A percentile compares a stretch with the other conserved stretches of the same genome.
phyloP scores from a whole-genome alignment of 1,140 invertebrate genomes.

The Aphaenogaster ashmeadi region DNA sequence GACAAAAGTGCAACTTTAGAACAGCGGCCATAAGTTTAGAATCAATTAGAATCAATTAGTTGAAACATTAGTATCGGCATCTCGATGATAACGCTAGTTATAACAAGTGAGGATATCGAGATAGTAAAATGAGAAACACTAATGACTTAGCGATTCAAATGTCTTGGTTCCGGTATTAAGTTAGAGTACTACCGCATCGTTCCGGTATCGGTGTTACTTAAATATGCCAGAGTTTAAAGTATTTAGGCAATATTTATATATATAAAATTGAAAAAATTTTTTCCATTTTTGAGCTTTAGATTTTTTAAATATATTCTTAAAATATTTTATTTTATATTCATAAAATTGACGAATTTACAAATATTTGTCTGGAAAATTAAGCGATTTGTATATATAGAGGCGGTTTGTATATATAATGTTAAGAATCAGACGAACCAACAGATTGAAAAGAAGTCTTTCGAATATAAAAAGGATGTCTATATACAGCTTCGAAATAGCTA shows the following conservation, averaged over 20 bases:
- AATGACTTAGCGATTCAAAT: background rate
- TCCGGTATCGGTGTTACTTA: background rate
- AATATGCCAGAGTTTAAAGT: background rate
- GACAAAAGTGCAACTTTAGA: background rate
- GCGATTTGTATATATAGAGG: background rate
- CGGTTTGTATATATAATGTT: no score
- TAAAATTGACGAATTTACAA: background rate
- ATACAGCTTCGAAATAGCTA: background rate
- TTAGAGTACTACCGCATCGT: background rate
- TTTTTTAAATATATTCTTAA: background rate
- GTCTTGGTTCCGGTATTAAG: background rate
- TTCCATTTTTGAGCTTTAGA: background rate
- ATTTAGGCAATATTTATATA: background rate
- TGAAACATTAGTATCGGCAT: background rate
- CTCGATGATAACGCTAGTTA: background rate
- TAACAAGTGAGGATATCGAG: background rate
- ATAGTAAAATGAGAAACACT: background rate
- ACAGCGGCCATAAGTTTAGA: no score
- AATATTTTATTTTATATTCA: background rate
- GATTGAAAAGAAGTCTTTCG: background rate
- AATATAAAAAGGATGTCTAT: background rate
- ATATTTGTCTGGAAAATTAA: background rate
- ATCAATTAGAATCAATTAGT: background rate
- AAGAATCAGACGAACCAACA: background rate
- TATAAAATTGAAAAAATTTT: background rate